Conservation (phyloP, 2,797 vertebrate species). For the Malurus leucopterus region DNA sequence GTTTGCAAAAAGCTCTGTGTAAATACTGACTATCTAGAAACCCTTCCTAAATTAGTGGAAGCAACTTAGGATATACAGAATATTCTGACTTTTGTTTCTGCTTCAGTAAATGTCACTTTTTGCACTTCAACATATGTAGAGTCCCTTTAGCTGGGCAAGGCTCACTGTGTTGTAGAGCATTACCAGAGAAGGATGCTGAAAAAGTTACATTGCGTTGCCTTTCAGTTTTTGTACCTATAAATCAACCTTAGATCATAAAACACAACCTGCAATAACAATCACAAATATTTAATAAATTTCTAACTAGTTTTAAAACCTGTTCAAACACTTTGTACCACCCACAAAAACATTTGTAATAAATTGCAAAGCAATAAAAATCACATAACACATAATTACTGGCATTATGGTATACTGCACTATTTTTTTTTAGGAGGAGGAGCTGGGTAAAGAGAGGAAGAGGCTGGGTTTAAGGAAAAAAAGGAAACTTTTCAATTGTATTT, state of each 20-base stretch:
- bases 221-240: slow-evolving; percentile 35
- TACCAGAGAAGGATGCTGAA: slow-evolving; percentile 14
- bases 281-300: slow-evolving; percentile 67
- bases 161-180: background rate
- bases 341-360: slow-evolving; percentile 68
- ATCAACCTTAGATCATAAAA: slow-evolving; percentile 61
- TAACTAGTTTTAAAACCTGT: slow-evolving; percentile 62
- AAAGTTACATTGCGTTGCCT: background rate
- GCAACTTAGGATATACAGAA: background rate
- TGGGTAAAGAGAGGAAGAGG: slow-evolving; percentile 11
- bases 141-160: background rate
- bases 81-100: background rate
- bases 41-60: background rate
- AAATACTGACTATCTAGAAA: background rate
- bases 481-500: slow-evolving; percentile 45
- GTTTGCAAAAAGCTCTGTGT: background rate
- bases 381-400: slow-evolving; percentile 69
- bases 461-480: slow-evolving; percentile 48
- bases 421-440: slow-evolving; percentile 24
- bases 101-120: background rate
- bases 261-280: slow-evolving; percentile 71
- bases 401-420: slow-evolving; percentile 36
- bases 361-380: slow-evolving; percentile 69
- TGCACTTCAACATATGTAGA: background rate
- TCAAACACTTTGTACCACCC: slow-evolving; percentile 71